Evolutionary conservation across 2,113 vertebrate genomes (phyloP).

Genomic region (Hydrochoerus hydrochaeris): DNA sequence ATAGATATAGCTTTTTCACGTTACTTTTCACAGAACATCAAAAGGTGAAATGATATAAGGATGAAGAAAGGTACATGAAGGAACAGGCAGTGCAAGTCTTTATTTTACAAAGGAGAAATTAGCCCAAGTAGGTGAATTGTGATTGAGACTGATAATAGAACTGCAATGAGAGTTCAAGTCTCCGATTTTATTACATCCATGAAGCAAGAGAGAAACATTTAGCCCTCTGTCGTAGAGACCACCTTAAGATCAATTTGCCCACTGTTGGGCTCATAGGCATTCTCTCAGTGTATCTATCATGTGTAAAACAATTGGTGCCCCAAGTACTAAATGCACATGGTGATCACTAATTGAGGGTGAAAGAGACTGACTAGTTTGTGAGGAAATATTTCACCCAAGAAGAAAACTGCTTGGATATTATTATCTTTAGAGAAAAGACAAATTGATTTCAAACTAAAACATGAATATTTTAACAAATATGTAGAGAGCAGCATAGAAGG

Average conservation of each 20-base stretch:
- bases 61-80: neutral
- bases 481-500: neutral
- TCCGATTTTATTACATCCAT: neutral
- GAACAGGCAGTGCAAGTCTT: neutral
- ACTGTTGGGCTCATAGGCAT: neutral
- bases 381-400: constrained; percentile 5
- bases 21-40: neutral
- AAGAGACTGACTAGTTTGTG: neutral
- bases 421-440: constrained; percentile 36
- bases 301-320: neutral
- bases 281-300: neutral
- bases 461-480: neutral
- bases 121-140: neutral
- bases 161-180: accelerated
- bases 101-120: neutral
- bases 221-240: neutral
- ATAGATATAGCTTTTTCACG: neutral
- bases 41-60: neutral
- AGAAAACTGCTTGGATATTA: neutral
- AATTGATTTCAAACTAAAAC: constrained; percentile 34
- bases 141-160: neutral
- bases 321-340: neutral
- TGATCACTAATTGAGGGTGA: neutral
- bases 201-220: neutral
- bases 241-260: neutral